Evolutionary conservation across 2,113 vertebrate genomes (phyloP), one percentile per base, ranked within the genome.

Genomic region (Tiliqua scincoides): DNA sequence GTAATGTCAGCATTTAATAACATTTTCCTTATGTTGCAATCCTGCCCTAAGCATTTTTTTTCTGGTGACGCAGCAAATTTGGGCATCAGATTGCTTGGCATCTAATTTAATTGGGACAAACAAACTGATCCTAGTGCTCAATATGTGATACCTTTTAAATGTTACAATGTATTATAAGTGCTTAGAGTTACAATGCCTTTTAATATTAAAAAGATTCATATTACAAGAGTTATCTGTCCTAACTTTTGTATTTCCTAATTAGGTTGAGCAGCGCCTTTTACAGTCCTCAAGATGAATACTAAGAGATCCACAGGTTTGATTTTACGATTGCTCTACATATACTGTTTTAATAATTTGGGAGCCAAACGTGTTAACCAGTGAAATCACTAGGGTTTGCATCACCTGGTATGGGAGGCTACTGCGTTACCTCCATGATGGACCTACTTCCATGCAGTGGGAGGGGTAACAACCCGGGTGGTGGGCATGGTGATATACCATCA

Each of bases 181-280:
- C n/a, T 52, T 70, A 68, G 40, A 32, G 23, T 83, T 72, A 72
- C 65, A 72, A 14, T 72, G 21, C 54, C 72, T 72, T 83, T 72
- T 72, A 52, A 83, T 72, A 40, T 83, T 72, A 83, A 57, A 70
- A 57, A 32, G 20, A 82, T 82, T 54, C 20, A 43, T 82, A 68
- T 52, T 81, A 52, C 40, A 68, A 81, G 10, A 15, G 15, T 70
- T 82, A 54, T 70, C 12, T 71, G 48, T 82, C 48, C 65, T 35
- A 37, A n/a, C 8, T 52, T 71, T 82, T 71, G 52, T 57, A 21
- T 82, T 82, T 82, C 68, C 67, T 82, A 71, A 82, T 82, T 71
- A 71, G 48, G 52, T 71, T 70, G 80, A 27, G 72, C 32, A 59
- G 32, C 30, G 32, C 27, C 48, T 78, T 70, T 68, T 78, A 59